Conservation (phyloP, 2,113 vertebrate genomes). For the Pyrgilauda ruficollis region DNA sequence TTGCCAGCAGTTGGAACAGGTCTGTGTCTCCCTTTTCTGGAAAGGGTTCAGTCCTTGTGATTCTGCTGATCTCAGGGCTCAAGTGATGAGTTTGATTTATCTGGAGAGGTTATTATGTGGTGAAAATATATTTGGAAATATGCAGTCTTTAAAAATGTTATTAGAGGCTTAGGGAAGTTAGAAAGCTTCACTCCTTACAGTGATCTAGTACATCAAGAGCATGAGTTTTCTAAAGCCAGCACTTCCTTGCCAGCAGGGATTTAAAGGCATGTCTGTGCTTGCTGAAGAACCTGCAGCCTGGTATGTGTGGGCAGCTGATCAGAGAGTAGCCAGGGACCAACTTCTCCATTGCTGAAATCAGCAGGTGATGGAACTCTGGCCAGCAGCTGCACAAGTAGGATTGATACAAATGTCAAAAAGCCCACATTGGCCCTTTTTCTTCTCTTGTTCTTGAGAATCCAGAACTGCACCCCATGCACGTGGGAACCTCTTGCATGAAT, state of each 20-base stretch:
- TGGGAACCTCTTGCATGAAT: background rate
- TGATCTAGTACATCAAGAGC: background rate
- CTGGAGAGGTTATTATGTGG: background rate
- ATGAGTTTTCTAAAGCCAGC: background rate
- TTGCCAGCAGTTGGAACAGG: conserved; percentile 94
- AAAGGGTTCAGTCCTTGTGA: background rate
- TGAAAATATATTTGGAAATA: background rate
- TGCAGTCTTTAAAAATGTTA: background rate
- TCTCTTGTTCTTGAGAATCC: background rate
- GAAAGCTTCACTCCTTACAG: background rate
- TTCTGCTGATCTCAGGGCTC: background rate
- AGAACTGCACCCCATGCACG: background rate
- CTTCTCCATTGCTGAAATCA: background rate
- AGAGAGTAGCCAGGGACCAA: background rate
- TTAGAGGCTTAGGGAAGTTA: background rate
- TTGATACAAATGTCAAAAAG: background rate
- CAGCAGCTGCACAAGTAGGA: background rate
- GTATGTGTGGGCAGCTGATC: background rate
- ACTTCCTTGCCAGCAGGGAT: background rate
- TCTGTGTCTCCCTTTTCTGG: conserved; percentile 37
- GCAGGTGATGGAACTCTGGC: background rate
- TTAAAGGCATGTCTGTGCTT: background rate
- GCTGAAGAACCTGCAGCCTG: background rate
- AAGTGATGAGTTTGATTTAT: background rate
- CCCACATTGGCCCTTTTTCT: background rate